Percentiles rank a stretch among this genome's conserved stretches.
Evolutionary conservation across 64 coral and sea anemone species (phyloP).

Genomic region (Stylophora pistillata): DNA sequence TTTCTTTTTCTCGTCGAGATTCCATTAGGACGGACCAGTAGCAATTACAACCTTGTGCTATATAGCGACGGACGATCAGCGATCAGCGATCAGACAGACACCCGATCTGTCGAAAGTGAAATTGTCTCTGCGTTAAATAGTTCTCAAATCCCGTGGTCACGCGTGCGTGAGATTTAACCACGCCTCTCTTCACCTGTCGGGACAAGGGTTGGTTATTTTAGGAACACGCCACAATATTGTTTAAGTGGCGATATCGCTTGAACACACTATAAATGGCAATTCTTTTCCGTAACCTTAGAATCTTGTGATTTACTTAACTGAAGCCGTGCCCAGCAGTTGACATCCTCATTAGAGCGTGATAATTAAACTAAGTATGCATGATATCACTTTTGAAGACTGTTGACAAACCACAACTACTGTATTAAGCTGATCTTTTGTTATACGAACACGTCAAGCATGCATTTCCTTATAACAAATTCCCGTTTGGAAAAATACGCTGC

Average conservation of each 20-base stretch:
- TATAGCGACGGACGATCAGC: neutral
- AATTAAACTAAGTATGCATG: neutral
- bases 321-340: neutral
- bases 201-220: constrained; percentile 10
- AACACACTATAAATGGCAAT: neutral
- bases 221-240: neutral
- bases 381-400: constrained; percentile 2
- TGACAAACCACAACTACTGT: constrained; percentile 2
- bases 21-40: neutral
- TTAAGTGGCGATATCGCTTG: neutral
- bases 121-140: neutral
- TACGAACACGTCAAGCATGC: neutral
- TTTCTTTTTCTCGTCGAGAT: neutral
- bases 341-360: neutral
- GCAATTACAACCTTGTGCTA: neutral
- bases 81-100: neutral
- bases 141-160: neutral
- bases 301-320: neutral
- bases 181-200: neutral
- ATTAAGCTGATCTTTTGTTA: neutral
- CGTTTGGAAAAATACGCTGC: neutral
- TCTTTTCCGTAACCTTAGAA: neutral
- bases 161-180: neutral
- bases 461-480: neutral
- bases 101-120: constrained; percentile 9